A percentile compares a stretch with the other conserved stretches of the same genome.
Evolutionary conservation across 1,140 invertebrate species (phyloP).

Genomic region (Antheraea mylitta): DNA sequence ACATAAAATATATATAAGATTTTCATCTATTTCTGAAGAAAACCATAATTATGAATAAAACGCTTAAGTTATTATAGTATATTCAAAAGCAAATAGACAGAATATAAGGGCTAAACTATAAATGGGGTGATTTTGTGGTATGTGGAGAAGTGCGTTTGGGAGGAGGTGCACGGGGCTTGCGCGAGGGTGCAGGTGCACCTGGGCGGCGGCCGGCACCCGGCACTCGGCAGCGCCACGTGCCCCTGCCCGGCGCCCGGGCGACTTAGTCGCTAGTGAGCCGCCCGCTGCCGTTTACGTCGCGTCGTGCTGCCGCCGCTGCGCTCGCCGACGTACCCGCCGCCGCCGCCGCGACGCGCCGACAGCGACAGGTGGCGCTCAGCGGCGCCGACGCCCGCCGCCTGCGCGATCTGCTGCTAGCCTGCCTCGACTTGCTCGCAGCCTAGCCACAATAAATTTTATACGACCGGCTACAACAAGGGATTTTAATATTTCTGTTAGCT

Average conservation of each 20-base stretch:
- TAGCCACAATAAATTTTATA: constrained; percentile 33
- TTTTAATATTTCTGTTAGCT: constrained; percentile 53
- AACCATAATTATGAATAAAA: neutral
- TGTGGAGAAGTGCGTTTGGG: constrained; percentile 20
- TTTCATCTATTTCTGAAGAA: too few relatives aligned
- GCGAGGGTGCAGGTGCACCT: constrained; percentile 56
- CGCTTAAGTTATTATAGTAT: neutral
- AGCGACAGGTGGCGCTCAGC: constrained; percentile 70
- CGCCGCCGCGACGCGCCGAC: constrained; percentile 25
- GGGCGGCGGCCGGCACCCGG: constrained; percentile 60
- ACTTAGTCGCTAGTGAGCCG: constrained; percentile 59
- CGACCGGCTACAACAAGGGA: constrained; percentile 52
- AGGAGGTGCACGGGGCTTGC: constrained; percentile 28
- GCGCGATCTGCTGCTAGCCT: constrained; percentile 44
- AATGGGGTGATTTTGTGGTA: neutral
- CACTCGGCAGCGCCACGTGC: constrained; percentile 44
- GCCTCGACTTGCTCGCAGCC: constrained; percentile 29
- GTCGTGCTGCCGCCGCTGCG: constrained; percentile 37
- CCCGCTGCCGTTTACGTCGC: constrained; percentile 41
- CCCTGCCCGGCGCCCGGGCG: constrained; percentile 43
- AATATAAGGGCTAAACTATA: neutral
- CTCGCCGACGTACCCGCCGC: constrained; percentile 22
- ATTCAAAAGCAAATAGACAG: neutral
- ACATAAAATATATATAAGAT: too few relatives aligned
- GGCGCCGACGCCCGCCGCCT: constrained; percentile 64